Evolutionary conservation across 2,888 invertebrate genomes (phyloP).

Genomic region (Boloria euphrosyne): DNA sequence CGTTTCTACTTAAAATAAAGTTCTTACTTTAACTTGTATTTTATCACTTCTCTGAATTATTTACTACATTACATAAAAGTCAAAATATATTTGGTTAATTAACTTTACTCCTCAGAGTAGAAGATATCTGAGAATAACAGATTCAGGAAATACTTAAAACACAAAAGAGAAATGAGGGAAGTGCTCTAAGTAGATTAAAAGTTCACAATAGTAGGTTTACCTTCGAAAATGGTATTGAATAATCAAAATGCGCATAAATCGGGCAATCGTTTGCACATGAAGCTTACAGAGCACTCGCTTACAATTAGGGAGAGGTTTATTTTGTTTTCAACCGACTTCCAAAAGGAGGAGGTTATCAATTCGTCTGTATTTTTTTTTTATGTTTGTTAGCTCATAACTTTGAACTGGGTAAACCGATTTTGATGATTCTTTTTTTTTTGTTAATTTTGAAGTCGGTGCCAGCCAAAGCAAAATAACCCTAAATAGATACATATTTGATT

Average conservation of each 20-base stretch:
- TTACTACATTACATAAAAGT: neutral
- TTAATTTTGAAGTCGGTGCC: too few species aligned
- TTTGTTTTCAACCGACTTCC: too few species aligned
- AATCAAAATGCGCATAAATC: constrained; percentile 47
- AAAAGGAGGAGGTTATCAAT: too few species aligned
- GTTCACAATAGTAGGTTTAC: constrained; percentile 32
- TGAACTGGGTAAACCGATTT: too few species aligned
- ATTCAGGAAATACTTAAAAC: neutral
- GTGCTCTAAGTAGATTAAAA: constrained; percentile 36
- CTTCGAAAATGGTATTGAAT: constrained; percentile 31
- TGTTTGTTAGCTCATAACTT: too few species aligned
- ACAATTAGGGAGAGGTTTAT: constrained; percentile 63
- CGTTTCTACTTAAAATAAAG: neutral
- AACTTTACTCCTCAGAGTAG: neutral
- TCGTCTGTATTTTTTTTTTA: too few species aligned
- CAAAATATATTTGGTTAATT: neutral
- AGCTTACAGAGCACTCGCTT: constrained; percentile 62
- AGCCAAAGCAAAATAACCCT: too few species aligned
- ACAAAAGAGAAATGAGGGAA: constrained; percentile 15
- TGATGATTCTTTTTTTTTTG: too few species aligned
- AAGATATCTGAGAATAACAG: neutral
- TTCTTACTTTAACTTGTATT: neutral
- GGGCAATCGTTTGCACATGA: constrained; percentile 46
- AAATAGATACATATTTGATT: too few species aligned
- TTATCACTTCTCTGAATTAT: neutral